Evolutionary conservation across 2,113 vertebrate species (phyloP), one percentile per base, ranked within the genome.

Genomic region (Nycticebus coucang): DNA sequence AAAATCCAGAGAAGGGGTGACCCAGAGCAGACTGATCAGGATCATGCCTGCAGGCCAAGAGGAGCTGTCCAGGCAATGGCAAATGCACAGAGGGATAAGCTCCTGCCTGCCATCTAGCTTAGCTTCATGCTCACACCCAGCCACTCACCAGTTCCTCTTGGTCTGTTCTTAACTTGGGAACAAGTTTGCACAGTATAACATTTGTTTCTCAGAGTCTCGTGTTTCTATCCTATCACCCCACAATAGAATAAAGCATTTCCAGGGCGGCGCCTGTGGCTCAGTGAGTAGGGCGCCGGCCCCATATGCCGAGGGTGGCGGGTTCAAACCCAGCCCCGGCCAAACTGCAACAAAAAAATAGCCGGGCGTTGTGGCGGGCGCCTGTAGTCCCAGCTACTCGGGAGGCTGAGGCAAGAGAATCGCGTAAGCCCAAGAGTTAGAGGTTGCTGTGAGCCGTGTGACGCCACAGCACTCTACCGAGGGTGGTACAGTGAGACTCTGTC

Each of bases 231-330:
- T 28, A 57, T 62, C 35, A 85, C 45, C 57, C 35, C 60, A 66
- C 60, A 93, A 14, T 3, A 93, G n/a, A 33, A 33, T 59, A 87
- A 92, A n/a, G 55, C n/a, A 41, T n/a, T 59, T 81, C 87, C 66
- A n/a, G n/a, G n/a, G n/a, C n/a, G n/a, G n/a, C n/a, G n/a, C n/a
- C n/a, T n/a, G n/a, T n/a, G n/a, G n/a, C n/a, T n/a, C n/a, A n/a
- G n/a, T n/a, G n/a, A n/a, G n/a, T n/a, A n/a, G n/a, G n/a, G n/a
- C n/a, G n/a, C n/a, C n/a, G n/a, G n/a, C n/a, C n/a, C n/a, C n/a
- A n/a, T n/a, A n/a, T n/a, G n/a, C n/a, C n/a, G n/a, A n/a, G n/a
- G n/a, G n/a, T n/a, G n/a, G n/a, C n/a, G n/a, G n/a, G n/a, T n/a
- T n/a, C n/a, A n/a, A n/a, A n/a, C n/a, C n/a, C n/a, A n/a, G n/a